Base-by-base conservation (phyloP, 1,140 invertebrate species). In the Apis cerana region DNA sequence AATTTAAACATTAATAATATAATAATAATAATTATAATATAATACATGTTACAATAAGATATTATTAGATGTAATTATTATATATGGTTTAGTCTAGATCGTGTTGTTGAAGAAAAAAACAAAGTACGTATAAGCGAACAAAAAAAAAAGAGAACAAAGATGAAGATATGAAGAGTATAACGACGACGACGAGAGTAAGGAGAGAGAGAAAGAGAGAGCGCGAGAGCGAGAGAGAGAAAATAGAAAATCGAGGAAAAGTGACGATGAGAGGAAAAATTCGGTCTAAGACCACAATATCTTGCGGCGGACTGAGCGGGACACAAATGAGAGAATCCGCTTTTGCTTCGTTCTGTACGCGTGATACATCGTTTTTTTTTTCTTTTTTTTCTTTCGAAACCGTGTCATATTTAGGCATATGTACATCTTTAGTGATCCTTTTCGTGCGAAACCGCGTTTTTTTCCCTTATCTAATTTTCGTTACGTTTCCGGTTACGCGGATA, bases 51-150 rank as follows among this genome's bases (percentile, higher is more conserved):
- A 94, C 88, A 91, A 91, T 94, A 94, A 94, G 93, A 94, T 94
- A 94, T 94, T 94, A 94, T 93, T 94, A 94, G 93, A 94, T 93
- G 93, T 94, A 94, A 94, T 94, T 94, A 94, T 94, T 94, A 94
- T 94, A 92, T 90, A 94, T 94, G 92, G 92, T 93, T 93, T 94
- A 94, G 93, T 93, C 89, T 94, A 94, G 93, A 93, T 93, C 92
- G 93, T 94, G 93, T 94, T 94, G 93, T 94, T 94, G 91, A 94
- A 91, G 90, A 93, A 93, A 92, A 93, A 93, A 93, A 92, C 88
- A 92, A 93, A 93, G 89, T 92, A 93, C 89, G 89, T 90, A 92
- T 92, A 93, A 93, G 90, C 87, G 89, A 87, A 83, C 82, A 87
- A 88, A 88, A 87, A 89, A 62, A 62, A 12, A 88, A 65, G 43